Base-by-base conservation (phyloP, 2,888 invertebrate genomes). In the Desoria tigrina region DNA sequence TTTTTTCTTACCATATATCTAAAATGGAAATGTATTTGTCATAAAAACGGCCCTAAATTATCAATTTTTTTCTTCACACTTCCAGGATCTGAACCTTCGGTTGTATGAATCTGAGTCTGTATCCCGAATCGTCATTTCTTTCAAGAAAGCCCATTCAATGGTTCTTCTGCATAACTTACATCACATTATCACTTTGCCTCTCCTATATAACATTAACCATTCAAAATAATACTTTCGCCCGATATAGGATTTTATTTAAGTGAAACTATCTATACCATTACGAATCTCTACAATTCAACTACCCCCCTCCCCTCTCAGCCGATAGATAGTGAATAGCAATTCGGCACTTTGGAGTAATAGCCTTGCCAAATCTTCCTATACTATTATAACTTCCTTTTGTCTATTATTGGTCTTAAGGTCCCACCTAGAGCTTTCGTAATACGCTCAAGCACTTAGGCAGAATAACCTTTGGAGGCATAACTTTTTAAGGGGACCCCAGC, bases 41-140 rank as follows among this genome's bases (percentile, higher is more conserved):
- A 65, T 61, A 56, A 65, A 61, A 65, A 61, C 27, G 61, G 42
- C 56, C 50, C 24, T 55, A 56, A 65, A 65, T 65, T 65, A 65
- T 65, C 65, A 65, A 65, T 65, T 61, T 60, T 37, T 59, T 14
- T 39, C n/a, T 45, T 18, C n/a, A 6, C 45, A 6, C 6, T 45
- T 45, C 6, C 6, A n/a, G 21, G n/a, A 45, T 18, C 16, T 45
- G n/a, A n/a, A 45, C n/a, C n/a, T n/a, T n/a, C n/a, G 24, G 37
- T 42, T 23, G 49, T 51, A 53, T 39, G 64, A 59, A 64, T 59
- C 64, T 53, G 11, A 32, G 11, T 32, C 32, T 11, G 28, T 28
- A 45, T 49, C 62, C 32, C 54, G 42, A 16, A 27, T 49, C 27
- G 42, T 45, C 62, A 42, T 62, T 4, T 54, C 54, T 62, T 54